Base-by-base conservation (phyloP, 2,113 vertebrate genomes). In the Corythoichthys haematopterus region DNA sequence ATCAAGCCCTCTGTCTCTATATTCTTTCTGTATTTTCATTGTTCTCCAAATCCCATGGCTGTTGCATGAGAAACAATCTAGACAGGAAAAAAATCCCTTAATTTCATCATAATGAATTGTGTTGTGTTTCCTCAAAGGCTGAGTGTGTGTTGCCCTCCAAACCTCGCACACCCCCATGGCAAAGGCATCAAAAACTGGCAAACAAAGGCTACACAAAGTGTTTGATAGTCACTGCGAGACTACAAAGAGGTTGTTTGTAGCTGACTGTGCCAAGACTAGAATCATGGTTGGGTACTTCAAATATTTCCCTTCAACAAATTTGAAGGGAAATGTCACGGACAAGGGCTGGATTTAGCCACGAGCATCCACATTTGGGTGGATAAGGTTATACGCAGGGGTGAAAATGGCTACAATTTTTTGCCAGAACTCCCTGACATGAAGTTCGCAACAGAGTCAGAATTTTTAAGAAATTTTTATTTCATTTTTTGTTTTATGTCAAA, bases 191-290 rank as follows among this genome's bases (percentile, higher is more conserved):
- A 65, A 87, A 55, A 53, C 56, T 50, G 1, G 63, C 58, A 72
- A 45, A 82, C 70, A 77, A 78, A 81, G 74, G 72, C 62, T 53
- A 70, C 69, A 68, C 46, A 56, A 37, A 50, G 53, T 46, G 62
- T 80, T 81, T 84, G 75, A 88, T 77, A 72, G 64, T 61, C 35
- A 73, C 79, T 3, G 66, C 65, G 74, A 59, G 73, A 80, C 35
- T 73, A 75, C 63, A 74, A 69, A 82, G 71, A 77, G 60, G 45
- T 72, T 71, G 60, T 78, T 82, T 81, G 75, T 81, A 56, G 53
- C 76, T 85, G 80, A 85, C 86, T 86, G 56, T 82, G 79, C 68
- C 48, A 71, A 80, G 85, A 86, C 84, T 84, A 79, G 71, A 85
- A 86, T 84, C 85, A 81, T 77, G 72, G 88, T 86, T 70, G 56